Evolutionary conservation across 2,888 invertebrate genomes (phyloP).

Genomic region (Eupithecia dodoneata): DNA sequence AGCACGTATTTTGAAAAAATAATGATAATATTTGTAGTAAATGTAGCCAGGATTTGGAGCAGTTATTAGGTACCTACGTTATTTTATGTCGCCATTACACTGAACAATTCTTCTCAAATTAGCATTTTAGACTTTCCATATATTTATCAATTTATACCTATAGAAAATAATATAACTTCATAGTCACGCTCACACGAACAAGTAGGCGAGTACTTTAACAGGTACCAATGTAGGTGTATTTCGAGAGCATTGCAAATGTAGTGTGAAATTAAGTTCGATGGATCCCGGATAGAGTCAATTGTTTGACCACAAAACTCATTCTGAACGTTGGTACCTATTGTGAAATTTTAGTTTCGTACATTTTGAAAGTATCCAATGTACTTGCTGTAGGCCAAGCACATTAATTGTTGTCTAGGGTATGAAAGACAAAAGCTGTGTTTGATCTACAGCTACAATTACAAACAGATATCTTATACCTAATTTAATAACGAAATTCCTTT

Average conservation of each 20-base stretch:
- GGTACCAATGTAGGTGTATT: slow-evolving; percentile 38
- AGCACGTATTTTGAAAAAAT: background rate
- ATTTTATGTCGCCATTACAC: background rate
- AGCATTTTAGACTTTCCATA: slow-evolving; percentile 4
- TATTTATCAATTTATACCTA: background rate
- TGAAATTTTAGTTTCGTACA: slow-evolving; percentile 1
- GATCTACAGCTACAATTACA: background rate
- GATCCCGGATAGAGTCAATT: slow-evolving; percentile 65
- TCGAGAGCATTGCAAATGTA: slow-evolving; percentile 59
- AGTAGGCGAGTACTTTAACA: slow-evolving; percentile 47
- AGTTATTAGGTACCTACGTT: no score
- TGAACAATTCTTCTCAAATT: background rate
- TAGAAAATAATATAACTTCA: slow-evolving; percentile 42
- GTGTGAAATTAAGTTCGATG: slow-evolving; percentile 76
- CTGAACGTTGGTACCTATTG: slow-evolving; percentile 41
- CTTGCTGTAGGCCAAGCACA: background rate
- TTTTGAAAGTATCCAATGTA: background rate
- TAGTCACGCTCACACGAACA: slow-evolving; percentile 56
- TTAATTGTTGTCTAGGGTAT: background rate
- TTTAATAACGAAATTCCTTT: no score
- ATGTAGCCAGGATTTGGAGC: background rate
- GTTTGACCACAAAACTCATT: slow-evolving; percentile 82
- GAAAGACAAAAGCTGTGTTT: background rate
- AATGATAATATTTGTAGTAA: background rate
- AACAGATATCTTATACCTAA: no score